A percentile compares a stretch with the other conserved stretches of the same genome.
Evolutionary conservation across 2,797 vertebrate genomes (phyloP).

Genomic region (Petrocephalus schoutedeni): DNA sequence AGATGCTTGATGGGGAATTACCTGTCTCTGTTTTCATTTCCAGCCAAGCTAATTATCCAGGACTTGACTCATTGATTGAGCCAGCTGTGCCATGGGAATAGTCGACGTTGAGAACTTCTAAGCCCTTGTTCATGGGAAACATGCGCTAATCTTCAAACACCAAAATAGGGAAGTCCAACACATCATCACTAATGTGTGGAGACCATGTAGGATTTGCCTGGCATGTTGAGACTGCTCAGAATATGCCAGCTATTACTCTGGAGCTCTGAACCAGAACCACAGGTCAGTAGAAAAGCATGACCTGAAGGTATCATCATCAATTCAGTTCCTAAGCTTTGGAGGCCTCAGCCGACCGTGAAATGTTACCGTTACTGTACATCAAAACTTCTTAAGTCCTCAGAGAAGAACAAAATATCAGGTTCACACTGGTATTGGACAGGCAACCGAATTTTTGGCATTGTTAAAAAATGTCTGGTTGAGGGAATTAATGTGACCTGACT

Average conservation of each 20-base stretch:
- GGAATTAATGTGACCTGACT: background rate
- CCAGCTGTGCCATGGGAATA: conserved; percentile 28
- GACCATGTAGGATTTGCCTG: background rate
- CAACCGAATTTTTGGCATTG: background rate
- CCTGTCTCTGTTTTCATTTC: conserved; percentile 31
- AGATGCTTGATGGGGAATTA: conserved; percentile 34
- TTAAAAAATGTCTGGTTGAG: background rate
- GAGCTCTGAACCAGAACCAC: background rate
- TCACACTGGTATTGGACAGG: background rate
- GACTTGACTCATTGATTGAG: conserved; percentile 42
- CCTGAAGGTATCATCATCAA: background rate
- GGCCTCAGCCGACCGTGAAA: background rate
- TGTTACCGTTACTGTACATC: background rate
- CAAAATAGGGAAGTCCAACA: background rate
- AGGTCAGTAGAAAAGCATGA: background rate
- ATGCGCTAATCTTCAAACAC: background rate
- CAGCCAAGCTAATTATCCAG: background rate
- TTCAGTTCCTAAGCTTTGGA: background rate
- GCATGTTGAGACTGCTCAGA: background rate
- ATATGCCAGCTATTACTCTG: background rate
- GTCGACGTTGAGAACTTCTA: conserved; percentile 46
- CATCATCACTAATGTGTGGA: background rate
- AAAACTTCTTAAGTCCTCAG: background rate
- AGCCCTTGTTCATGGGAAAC: conserved; percentile 27
- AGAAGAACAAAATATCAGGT: background rate